A percentile compares a stretch with the other conserved stretches of the same genome.
Conservation (phyloP, 2,888 invertebrate genomes). For the Rutpela maculata region DNA sequence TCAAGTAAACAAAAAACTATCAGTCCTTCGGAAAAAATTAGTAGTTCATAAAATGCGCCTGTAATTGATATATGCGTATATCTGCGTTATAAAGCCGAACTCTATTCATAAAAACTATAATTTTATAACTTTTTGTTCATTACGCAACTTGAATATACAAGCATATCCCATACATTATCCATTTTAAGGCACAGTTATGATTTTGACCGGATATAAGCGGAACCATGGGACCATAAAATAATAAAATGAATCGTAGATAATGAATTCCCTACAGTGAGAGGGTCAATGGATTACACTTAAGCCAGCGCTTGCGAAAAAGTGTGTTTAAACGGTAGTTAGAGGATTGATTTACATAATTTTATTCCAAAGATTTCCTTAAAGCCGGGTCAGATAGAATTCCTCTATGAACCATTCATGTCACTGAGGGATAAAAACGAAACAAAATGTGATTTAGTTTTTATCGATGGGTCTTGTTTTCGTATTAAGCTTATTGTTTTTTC, state of each 20-base stretch:
- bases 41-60: no score
- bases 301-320: constrained; percentile 51
- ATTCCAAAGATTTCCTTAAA: constrained; percentile 54
- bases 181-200: constrained; percentile 3
- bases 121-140: no score
- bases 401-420: constrained; percentile 12
- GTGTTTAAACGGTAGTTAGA: constrained; percentile 58
- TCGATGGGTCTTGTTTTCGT: constrained; percentile 4
- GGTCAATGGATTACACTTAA: constrained; percentile 50
- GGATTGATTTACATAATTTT: constrained; percentile 59
- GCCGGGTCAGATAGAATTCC: constrained; percentile 29
- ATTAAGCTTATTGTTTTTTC: neutral
- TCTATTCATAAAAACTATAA: no score
- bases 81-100: no score
- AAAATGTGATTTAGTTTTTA: constrained; percentile 20
- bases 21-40: no score
- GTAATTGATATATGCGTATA: no score
- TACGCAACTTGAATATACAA: neutral
- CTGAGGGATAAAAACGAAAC: constrained; percentile 10
- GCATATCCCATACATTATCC: neutral
- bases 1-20: no score
- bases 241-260: constrained; percentile 37
- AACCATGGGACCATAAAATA: constrained; percentile 7
- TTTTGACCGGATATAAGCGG: neutral
- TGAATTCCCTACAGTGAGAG: constrained; percentile 46